phyloP scores from a whole-genome alignment of 2,888 invertebrate species.

The Myathropa florea region DNA sequence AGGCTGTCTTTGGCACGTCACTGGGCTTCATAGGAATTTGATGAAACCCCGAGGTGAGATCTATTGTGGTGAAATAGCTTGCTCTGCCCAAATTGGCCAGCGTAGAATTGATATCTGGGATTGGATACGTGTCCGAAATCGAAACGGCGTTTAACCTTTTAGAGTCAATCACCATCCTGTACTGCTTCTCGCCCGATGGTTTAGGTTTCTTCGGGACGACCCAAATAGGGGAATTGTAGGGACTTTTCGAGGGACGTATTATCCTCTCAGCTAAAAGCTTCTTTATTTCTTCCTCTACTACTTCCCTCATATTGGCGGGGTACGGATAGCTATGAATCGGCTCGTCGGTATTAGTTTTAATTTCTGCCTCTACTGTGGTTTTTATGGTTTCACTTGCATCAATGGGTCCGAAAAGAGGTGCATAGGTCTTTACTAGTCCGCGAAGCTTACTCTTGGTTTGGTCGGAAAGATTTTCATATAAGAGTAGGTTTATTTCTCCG shows the following conservation, averaged over 20 bases:
- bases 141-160: constrained; percentile 68
- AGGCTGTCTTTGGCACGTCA: too few species aligned
- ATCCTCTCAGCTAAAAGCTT: constrained; percentile 74
- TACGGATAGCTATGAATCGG: too few species aligned
- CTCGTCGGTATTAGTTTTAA: too few species aligned
- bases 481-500: too few species aligned
- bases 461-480: too few species aligned
- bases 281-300: constrained; percentile 75
- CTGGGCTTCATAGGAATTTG: too few species aligned
- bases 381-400: too few species aligned
- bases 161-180: constrained; percentile 67
- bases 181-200: constrained; percentile 60
- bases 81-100: constrained; percentile 62
- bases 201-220: constrained; percentile 71
- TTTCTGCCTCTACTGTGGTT: too few species aligned
- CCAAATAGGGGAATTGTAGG: constrained; percentile 73
- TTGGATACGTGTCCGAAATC: constrained; percentile 39
- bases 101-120: constrained; percentile 28
- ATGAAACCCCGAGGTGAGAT: constrained; percentile 71
- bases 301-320: constrained; percentile 75
- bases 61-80: constrained; percentile 68
- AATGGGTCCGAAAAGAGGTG: too few species aligned
- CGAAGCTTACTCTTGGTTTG: not conserved
- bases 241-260: constrained; percentile 73
- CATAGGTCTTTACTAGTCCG: not conserved